Percentiles rank a stretch among this genome's conserved stretches.
phyloP scores from a whole-genome alignment of 2,113 vertebrate genomes.

The Elaphurus davidianus region DNA sequence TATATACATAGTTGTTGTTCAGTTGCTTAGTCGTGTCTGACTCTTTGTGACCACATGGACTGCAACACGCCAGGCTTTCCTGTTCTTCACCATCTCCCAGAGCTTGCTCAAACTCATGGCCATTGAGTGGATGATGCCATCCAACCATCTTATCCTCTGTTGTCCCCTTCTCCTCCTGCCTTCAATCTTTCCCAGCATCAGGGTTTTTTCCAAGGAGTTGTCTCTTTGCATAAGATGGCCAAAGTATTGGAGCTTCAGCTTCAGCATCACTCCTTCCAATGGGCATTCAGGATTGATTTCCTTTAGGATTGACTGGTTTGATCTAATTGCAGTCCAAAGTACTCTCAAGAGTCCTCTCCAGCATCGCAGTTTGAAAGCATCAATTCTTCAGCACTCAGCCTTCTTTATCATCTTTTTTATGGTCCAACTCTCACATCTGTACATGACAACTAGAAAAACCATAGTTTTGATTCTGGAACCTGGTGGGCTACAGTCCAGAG shows the following conservation, averaged over 20 bases:
- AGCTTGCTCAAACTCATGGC: not conserved
- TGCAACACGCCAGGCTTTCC: not conserved
- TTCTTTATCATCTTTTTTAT: not conserved
- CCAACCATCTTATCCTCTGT: not conserved
- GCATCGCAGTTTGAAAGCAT: not conserved
- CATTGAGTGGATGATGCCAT: not conserved
- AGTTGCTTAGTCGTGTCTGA: not conserved
- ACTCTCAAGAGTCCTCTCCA: not conserved
- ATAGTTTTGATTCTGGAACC: not conserved
- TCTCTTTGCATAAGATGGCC: not conserved
- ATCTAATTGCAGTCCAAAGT: not conserved
- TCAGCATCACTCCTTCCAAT: not conserved
- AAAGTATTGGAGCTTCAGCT: not conserved
- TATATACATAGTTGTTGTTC: not conserved
- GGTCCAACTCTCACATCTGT: not conserved
- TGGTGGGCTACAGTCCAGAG: not conserved
- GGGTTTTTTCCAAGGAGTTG: not conserved
- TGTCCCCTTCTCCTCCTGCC: not conserved
- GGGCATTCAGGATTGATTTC: not conserved
- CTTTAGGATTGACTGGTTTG: not conserved
- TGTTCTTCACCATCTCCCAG: not conserved
- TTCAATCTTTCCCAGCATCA: not conserved
- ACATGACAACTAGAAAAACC: not conserved
- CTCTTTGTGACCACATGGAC: not conserved
- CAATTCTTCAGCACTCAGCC: not conserved